Percentiles rank a stretch among this genome's conserved stretches.
phyloP scores from a whole-genome alignment of 2,888 invertebrate genomes.

The Campoplex capitator region DNA sequence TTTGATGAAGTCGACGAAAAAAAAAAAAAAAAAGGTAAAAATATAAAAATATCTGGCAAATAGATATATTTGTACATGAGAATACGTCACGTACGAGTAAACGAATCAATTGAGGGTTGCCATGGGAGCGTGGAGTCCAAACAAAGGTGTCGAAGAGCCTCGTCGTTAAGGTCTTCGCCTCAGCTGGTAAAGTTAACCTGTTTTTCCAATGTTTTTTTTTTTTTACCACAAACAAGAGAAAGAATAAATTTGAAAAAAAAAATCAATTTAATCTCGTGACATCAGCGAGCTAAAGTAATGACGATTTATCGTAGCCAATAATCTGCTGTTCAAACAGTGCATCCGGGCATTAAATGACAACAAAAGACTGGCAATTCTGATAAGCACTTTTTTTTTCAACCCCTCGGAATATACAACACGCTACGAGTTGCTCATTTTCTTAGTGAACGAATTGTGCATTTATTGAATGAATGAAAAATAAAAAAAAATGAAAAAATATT shows the following conservation, averaged over 20 bases:
- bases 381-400: conserved; percentile 3
- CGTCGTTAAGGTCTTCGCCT: conserved; percentile 4
- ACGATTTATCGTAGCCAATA: conserved; percentile 4
- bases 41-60: background rate
- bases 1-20: background rate
- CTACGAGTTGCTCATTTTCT: background rate
- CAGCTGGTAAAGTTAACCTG: background rate
- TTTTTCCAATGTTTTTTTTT: conserved; percentile 7
- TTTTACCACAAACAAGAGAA: background rate
- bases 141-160: conserved; percentile 71
- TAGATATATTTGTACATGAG: conserved; percentile 1
- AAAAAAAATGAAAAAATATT: background rate
- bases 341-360: background rate
- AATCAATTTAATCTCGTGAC: background rate
- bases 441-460: background rate
- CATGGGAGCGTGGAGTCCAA: conserved; percentile 80
- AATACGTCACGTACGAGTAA: conserved; percentile 60
- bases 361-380: conserved; percentile 1
- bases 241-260: background rate
- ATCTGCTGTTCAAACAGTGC: conserved; percentile 7
- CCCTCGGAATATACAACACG: background rate
- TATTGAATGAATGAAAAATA: background rate
- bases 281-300: conserved; percentile 3
- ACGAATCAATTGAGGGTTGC: conserved; percentile 82
- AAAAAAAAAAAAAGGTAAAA: background rate